phyloP scores from a whole-genome alignment of 2,888 invertebrate species.

The Malthinus seriepunctatus region DNA sequence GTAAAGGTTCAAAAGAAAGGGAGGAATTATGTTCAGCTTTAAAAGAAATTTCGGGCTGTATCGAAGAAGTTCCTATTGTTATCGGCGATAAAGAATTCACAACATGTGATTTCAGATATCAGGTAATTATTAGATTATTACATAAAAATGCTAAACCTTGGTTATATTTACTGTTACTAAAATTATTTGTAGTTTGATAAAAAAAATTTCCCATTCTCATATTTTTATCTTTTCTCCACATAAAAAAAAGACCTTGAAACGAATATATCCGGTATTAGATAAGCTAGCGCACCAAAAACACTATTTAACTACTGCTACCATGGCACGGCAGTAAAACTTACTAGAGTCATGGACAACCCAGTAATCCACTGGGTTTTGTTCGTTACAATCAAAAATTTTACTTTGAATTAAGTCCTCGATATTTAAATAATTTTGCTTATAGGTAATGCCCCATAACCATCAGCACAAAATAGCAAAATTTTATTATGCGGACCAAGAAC shows the following conservation, averaged over 20 bases:
- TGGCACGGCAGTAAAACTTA: too few species aligned
- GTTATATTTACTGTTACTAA: not conserved
- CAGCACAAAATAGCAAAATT: slow-evolving; percentile 85
- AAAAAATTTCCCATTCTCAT: not conserved
- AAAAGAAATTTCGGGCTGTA: slow-evolving; percentile 63
- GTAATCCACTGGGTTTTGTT: too few species aligned
- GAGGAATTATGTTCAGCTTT: slow-evolving; percentile 71
- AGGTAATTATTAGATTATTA: slow-evolving; percentile 60
- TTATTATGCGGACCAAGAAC: slow-evolving; percentile 85
- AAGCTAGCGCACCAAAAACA: too few species aligned
- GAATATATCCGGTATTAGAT: too few species aligned
- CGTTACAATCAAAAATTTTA: too few species aligned
- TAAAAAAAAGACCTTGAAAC: too few species aligned
- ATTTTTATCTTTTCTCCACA: too few species aligned
- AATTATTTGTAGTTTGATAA: not conserved
- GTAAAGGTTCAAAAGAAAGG: slow-evolving; percentile 82
- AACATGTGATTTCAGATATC: slow-evolving; percentile 75
- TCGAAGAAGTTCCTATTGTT: slow-evolving; percentile 92
- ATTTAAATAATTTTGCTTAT: too few species aligned
- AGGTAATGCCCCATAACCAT: slow-evolving; percentile 88
- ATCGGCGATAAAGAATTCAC: slow-evolving; percentile 89
- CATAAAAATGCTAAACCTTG: slow-evolving; percentile 42
- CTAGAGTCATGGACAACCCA: too few species aligned
- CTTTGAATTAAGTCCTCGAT: too few species aligned
- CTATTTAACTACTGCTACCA: too few species aligned